A percentile compares a stretch with the other conserved stretches of the same genome.
These are phyloP conservation scores for Sycophaga agraensis DNA, from an alignment of 1,140 invertebrate genomes.

Conservation along the genomic window DNA sequence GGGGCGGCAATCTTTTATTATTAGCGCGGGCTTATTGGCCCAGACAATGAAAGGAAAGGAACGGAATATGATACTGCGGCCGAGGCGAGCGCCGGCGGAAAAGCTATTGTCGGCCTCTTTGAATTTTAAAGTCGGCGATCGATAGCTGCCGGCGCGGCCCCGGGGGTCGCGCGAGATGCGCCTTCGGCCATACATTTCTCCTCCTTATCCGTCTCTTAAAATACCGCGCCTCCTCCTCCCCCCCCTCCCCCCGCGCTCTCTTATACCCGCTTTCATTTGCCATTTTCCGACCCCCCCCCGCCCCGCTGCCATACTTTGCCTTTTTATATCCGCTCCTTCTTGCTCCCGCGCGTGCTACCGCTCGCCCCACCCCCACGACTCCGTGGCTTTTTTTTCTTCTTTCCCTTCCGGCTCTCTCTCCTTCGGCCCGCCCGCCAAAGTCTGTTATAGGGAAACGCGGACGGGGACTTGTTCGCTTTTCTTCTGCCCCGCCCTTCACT, in stretches of 20 bases:
- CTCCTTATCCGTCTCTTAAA: constrained; percentile 26
- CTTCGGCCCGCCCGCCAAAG: not conserved
- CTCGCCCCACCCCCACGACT: no score
- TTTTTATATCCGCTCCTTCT: no score
- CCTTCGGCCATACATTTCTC: constrained; percentile 52
- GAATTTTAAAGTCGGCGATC: constrained; percentile 58
- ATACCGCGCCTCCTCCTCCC: constrained; percentile 38
- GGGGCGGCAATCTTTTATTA: constrained; percentile 60
- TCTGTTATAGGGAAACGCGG: no score
- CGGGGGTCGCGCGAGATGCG: constrained; percentile 42
- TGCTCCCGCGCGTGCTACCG: no score
- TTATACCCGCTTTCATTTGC: constrained; percentile 9
- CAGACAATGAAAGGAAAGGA: constrained; percentile 60
- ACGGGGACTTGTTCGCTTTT: not conserved
- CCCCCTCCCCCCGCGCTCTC: constrained; percentile 2
- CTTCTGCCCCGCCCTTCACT: no score
- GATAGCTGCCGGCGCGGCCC: not conserved
- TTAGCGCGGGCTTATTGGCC: constrained; percentile 57
- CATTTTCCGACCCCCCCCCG: not conserved
- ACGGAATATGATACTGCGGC: constrained; percentile 59
- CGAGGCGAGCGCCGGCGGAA: constrained; percentile 36
- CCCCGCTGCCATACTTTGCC: no score
- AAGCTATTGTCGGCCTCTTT: constrained; percentile 61
- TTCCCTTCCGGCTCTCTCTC: not conserved
- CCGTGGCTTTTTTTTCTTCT: no score